These are phyloP conservation scores for Polydesmus complanatus DNA, from an alignment of 2,888 invertebrate genomes.

Conservation along the genomic window DNA sequence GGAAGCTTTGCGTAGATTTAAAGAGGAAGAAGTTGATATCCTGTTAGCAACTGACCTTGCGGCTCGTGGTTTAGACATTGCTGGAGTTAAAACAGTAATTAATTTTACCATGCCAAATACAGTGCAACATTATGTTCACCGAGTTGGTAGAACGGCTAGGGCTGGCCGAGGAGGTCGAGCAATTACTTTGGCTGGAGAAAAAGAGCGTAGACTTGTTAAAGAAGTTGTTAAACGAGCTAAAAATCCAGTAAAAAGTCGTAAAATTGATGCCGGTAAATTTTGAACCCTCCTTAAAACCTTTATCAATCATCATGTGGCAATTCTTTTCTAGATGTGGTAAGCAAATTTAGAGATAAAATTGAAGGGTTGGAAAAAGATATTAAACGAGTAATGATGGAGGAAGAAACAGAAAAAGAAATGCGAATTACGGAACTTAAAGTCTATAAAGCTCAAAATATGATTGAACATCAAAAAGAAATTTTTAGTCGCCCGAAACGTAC, in stretches of 20 bases:
- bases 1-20: conserved; percentile 75
- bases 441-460: conserved; percentile 50
- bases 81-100: conserved; percentile 88
- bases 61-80: conserved; percentile 86
- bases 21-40: conserved; percentile 42
- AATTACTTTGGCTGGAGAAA: conserved; percentile 87
- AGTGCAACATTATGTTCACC: conserved; percentile 90
- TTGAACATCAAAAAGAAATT: conserved; percentile 29
- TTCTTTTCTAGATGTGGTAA: conserved; percentile 55
- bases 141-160: conserved; percentile 88
- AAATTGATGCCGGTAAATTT: conserved; percentile 52
- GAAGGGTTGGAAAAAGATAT: conserved; percentile 63
- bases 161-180: conserved; percentile 81
- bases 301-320: background rate
- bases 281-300: conserved; percentile 20
- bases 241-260: conserved; percentile 70
- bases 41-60: conserved; percentile 90
- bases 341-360: conserved; percentile 65
- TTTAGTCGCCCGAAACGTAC: conserved; percentile 25
- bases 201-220: conserved; percentile 78
- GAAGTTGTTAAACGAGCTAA: conserved; percentile 75
- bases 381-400: conserved; percentile 65
- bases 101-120: conserved; percentile 93
- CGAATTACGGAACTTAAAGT: conserved; percentile 73
- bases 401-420: conserved; percentile 64